These are phyloP conservation scores for Julus scandinavius DNA, from an alignment of 2,888 invertebrate species.

Conservation along the genomic window DNA sequence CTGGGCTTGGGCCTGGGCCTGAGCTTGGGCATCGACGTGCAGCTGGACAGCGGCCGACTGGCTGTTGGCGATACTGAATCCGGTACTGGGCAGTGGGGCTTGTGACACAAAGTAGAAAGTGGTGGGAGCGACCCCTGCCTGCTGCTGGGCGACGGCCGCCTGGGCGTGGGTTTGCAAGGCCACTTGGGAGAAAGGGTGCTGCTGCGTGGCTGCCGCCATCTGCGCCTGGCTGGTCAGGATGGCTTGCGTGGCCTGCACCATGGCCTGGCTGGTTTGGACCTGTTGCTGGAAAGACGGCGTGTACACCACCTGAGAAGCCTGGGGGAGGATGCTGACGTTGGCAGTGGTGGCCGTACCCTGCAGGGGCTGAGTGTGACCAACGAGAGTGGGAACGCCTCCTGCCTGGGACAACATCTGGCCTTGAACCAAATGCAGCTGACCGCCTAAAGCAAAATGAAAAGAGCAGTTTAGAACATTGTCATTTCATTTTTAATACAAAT, in stretches of 20 bases:
- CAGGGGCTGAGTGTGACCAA: background rate
- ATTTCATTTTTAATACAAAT: too few relatives aligned
- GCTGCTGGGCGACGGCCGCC: slow-evolving; percentile 32
- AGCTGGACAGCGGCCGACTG: slow-evolving; percentile 23
- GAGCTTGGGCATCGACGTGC: slow-evolving; percentile 51
- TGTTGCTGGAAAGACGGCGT: slow-evolving; percentile 49
- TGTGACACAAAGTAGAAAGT: slow-evolving; percentile 52
- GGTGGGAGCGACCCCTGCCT: slow-evolving; percentile 15
- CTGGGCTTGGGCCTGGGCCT: slow-evolving; percentile 48
- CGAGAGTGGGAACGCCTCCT: slow-evolving; percentile 31
- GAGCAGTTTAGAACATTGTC: background rate
- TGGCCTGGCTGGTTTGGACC: slow-evolving; percentile 37
- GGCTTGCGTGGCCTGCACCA: background rate
- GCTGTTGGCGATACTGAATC: background rate
- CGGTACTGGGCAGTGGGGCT: background rate
- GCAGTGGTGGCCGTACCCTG: slow-evolving; percentile 30
- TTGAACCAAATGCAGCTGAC: slow-evolving; percentile 51
- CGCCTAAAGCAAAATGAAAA: slow-evolving; percentile 36
- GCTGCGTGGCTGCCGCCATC: slow-evolving; percentile 43
- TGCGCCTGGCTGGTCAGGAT: slow-evolving; percentile 50
- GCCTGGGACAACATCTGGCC: slow-evolving; percentile 50
- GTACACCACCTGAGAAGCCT: slow-evolving; percentile 51
- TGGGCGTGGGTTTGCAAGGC: slow-evolving; percentile 43
- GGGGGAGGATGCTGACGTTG: slow-evolving; percentile 39
- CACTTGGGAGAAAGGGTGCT: slow-evolving; percentile 50